Conservation (phyloP, 1,140 invertebrate species). For the Zeugodacus cucurbitae region DNA sequence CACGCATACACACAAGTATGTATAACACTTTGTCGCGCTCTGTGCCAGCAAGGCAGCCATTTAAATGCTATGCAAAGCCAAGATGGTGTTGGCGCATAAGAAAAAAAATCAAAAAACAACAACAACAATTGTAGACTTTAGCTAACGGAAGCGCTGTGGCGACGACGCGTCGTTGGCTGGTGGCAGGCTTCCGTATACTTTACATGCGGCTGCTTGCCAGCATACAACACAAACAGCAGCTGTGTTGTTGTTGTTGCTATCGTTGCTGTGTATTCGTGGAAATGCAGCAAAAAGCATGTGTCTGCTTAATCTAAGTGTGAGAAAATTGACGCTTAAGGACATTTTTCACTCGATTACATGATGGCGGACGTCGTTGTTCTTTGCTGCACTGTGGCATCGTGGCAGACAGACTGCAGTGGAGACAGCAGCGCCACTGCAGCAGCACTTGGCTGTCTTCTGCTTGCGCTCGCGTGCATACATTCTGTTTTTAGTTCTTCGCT, state of each 20-base stretch:
- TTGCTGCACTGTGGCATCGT: not conserved
- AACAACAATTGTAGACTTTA: not conserved
- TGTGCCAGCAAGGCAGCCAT: not conserved
- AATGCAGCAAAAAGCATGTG: not conserved
- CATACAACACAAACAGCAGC: not conserved
- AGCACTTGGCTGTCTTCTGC: too few species aligned
- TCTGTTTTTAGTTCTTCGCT: not conserved
- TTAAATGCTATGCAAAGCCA: not conserved
- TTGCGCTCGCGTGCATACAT: not conserved
- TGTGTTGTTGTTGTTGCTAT: not conserved
- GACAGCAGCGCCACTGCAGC: too few species aligned
- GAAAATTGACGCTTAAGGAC: constrained; percentile 65
- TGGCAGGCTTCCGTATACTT: not conserved
- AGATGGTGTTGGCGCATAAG: not conserved
- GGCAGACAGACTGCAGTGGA: not conserved
- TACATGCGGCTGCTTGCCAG: not conserved
- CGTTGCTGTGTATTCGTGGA: not conserved
- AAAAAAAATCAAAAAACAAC: not conserved
- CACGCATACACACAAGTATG: not conserved
- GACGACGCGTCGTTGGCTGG: not conserved
- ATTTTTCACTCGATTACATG: constrained; percentile 66
- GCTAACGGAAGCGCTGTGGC: not conserved
- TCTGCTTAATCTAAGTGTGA: constrained; percentile 7
- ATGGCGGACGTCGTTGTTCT: constrained; percentile 35
- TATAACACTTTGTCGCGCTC: not conserved